A percentile compares a stretch with the other conserved stretches of the same genome.
phyloP scores from a whole-genome alignment of 1,140 invertebrate genomes.

The Panagrolaimus sp. region DNA sequence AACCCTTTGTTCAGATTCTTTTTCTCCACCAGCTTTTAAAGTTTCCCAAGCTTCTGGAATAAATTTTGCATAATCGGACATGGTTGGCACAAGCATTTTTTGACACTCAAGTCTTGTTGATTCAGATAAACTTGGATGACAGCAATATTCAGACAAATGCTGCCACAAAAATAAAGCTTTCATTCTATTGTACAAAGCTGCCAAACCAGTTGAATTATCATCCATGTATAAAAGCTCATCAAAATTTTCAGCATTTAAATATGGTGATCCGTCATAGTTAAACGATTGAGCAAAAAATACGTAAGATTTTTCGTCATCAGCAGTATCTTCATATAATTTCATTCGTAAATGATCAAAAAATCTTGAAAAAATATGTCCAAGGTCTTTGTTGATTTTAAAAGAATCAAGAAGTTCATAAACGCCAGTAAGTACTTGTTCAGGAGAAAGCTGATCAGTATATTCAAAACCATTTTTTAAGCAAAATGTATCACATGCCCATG shows the following conservation, averaged over 20 bases:
- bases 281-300: neutral
- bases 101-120: neutral
- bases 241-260: neutral
- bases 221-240: neutral
- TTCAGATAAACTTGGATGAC: neutral
- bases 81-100: neutral
- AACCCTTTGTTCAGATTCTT: neutral
- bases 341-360: neutral
- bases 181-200: neutral
- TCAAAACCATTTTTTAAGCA: neutral
- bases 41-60: neutral
- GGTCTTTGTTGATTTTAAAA: neutral
- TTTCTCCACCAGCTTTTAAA: neutral
- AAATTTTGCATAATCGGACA: neutral
- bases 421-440: neutral
- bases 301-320: neutral
- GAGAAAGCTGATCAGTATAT: neutral
- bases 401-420: neutral
- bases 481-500: neutral
- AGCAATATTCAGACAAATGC: neutral
- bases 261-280: neutral
- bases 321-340: neutral
- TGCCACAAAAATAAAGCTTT: neutral
- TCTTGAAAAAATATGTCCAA: neutral
- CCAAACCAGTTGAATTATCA: neutral